Conservation (phyloP, 1,140 invertebrate species). For the Aethina tumida region DNA sequence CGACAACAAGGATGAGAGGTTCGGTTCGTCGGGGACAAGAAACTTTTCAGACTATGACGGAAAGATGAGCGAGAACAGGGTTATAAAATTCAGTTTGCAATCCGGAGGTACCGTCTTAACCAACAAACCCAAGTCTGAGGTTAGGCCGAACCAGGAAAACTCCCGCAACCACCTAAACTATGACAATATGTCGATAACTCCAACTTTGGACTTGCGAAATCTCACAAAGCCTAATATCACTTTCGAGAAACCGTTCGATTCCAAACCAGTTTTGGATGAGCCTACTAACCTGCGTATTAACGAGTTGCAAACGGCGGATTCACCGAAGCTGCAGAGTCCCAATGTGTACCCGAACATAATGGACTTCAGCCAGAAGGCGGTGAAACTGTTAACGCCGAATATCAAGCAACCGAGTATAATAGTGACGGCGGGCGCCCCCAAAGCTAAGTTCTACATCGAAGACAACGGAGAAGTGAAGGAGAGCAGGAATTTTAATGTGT, state of each 20-base stretch:
- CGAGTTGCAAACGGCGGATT: neutral
- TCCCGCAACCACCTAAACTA: constrained; percentile 26
- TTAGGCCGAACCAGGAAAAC: constrained; percentile 12
- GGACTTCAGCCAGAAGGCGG: constrained; percentile 34
- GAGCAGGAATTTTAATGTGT: too few relatives aligned
- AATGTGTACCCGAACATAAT: constrained; percentile 30
- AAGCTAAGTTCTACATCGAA: constrained; percentile 1
- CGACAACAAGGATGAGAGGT: constrained; percentile 39
- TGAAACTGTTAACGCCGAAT: constrained; percentile 32
- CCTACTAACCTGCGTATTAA: neutral
- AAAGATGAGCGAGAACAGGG: constrained; percentile 36
- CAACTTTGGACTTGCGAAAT: constrained; percentile 22
- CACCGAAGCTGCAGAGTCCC: constrained; percentile 10
- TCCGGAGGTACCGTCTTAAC: constrained; percentile 62
- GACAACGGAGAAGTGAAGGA: neutral
- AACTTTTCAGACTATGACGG: constrained; percentile 22
- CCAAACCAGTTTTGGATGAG: neutral
- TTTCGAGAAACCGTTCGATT: constrained; percentile 6
- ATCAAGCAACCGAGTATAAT: constrained; percentile 30
- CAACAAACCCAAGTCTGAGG: constrained; percentile 29
- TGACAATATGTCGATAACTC: constrained; percentile 20
- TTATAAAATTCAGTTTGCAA: constrained; percentile 61
- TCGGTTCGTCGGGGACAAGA: constrained; percentile 8
- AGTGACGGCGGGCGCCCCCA: too few relatives aligned
- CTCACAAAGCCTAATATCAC: constrained; percentile 21